Base-by-base conservation (phyloP, 2,888 invertebrate genomes). In the Dusona sp. region DNA sequence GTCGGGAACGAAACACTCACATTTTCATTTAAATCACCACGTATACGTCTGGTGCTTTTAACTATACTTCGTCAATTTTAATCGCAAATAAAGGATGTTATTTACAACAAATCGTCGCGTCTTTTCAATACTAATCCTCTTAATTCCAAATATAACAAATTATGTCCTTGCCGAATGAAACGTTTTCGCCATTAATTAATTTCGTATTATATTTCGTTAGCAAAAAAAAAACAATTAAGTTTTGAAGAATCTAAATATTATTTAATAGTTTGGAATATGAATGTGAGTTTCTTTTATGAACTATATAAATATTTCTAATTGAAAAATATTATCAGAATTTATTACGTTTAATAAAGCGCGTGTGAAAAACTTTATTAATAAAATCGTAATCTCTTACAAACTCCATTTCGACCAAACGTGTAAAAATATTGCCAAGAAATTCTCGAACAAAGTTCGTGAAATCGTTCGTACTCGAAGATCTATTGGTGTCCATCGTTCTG, bases 11-110 rank as follows among this genome's bases (percentile, higher is more conserved):
- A 83, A 81, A 33, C 61, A 45, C 54, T 70, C 13, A 38, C 7
- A 38, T 87, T 84, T 83, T 68, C 38, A 9, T 78, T 38, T 22
- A 6, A n/a, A 38, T 42, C 25, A 19, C 3, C 29, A 19, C 25
- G 11, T 42, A 38, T 22, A 57, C 25, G 25, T 13, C 11, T 25
- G 54, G 8, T 13, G 25, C 25, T 25, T 57, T 57, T 29, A 25
- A 3, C 25, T 29, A 6, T 16, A 16, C 13, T 57, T 25, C 13
- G 6, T 25, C 3, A 13, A 25, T 25, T 57, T 13, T 4, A 13
- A 25, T 25, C 57, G 57, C 57, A 13, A 25, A 19, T 25, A 57
- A 57, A 57, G 25, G 3, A 57, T 13, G 2, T 16, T 29, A 1
- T 16, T 61, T 13, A 29, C 13, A 61, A 29, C 16, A 16, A 61